Percentiles rank a stretch among this genome's conserved stretches.
Conservation (phyloP, 2,888 invertebrate genomes). For the Tetanocera ferruginea region DNA sequence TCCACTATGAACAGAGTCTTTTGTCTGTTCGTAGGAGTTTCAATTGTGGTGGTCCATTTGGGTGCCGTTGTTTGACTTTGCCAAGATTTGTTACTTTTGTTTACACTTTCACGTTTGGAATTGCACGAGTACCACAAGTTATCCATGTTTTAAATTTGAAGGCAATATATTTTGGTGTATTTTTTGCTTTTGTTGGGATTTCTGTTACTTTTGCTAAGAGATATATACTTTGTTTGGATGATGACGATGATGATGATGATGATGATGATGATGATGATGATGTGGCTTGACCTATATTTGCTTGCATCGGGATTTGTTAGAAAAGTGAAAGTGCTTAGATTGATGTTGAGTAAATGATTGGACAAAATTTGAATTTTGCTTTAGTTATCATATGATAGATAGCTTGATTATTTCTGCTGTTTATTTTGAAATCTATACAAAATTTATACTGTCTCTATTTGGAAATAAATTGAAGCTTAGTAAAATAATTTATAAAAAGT, state of each 20-base stretch:
- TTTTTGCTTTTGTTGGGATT: background rate
- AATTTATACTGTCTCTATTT: no score
- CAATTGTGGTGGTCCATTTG: no score
- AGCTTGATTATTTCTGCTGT: no score
- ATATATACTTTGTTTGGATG: background rate
- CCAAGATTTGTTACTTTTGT: conserved; percentile 8
- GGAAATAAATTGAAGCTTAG: no score
- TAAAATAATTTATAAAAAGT: no score
- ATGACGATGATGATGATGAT: background rate
- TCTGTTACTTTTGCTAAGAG: background rate
- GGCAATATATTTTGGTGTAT: background rate
- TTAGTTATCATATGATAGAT: no score
- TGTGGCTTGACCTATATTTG: background rate
- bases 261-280: background rate
- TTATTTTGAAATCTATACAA: no score
- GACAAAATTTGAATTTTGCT: no score
- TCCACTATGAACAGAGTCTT: background rate
- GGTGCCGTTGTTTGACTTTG: background rate
- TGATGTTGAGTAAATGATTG: no score
- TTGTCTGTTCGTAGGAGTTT: background rate
- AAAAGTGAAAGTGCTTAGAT: conserved; percentile 10
- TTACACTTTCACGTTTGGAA: conserved; percentile 29
- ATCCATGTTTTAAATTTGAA: no score
- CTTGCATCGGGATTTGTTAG: background rate
- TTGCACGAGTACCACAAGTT: background rate